Percentiles rank a stretch among this genome's conserved stretches.
phyloP scores from a whole-genome alignment of 2,113 vertebrate species.

The Agelaius phoeniceus region DNA sequence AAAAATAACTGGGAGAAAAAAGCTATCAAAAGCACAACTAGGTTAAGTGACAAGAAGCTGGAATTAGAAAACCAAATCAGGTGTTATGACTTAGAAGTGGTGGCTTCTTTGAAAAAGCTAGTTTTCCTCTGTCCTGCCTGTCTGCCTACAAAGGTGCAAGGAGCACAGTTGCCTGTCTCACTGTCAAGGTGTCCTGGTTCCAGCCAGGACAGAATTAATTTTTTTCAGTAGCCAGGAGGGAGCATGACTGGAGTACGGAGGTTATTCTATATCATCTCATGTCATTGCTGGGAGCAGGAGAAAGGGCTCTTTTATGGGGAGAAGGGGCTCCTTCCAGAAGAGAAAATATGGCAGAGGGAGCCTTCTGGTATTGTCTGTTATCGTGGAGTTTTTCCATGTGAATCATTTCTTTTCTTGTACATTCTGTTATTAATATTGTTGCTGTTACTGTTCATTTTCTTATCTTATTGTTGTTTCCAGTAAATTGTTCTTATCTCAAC shows the following conservation, averaged over 20 bases:
- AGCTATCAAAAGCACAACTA: background rate
- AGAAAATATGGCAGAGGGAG: background rate
- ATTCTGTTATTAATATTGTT: background rate
- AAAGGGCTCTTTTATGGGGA: background rate
- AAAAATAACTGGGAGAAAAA: background rate
- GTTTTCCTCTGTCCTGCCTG: background rate
- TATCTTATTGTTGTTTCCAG: background rate
- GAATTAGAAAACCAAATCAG: background rate
- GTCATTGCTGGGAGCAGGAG: background rate
- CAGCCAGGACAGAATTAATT: background rate
- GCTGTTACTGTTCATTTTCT: background rate
- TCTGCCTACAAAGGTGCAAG: background rate
- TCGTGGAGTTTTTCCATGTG: background rate
- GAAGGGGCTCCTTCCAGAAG: background rate
- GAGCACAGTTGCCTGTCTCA: background rate
- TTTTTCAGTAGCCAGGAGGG: background rate
- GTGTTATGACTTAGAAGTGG: background rate
- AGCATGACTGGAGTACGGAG: background rate
- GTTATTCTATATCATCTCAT: background rate
- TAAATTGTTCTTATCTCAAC: background rate
- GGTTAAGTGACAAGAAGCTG: background rate
- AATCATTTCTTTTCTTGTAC: background rate
- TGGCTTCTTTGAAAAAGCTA: background rate
- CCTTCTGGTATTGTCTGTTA: background rate
- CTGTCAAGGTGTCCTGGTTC: background rate